phyloP scores from a whole-genome alignment of 92 coral and sea anemone genomes.

The Anthopleura xanthogrammica region DNA sequence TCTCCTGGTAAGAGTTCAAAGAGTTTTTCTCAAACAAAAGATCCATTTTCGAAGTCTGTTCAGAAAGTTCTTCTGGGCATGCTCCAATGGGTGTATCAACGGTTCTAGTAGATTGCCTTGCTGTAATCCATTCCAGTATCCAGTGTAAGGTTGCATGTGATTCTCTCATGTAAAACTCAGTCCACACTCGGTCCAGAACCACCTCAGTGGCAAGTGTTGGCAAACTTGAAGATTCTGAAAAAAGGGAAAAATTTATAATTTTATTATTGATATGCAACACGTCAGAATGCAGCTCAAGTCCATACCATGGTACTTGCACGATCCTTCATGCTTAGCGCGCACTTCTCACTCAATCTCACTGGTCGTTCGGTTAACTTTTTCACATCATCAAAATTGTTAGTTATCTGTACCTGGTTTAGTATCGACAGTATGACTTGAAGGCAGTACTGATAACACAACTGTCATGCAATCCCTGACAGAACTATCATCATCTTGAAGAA shows the following conservation, averaged over 20 bases:
- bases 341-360: no score
- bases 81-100: conserved; percentile 14
- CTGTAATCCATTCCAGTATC: conserved; percentile 64
- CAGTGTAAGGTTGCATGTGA: conserved; percentile 58
- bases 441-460: background rate
- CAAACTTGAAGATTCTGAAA: background rate
- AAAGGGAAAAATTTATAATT: background rate
- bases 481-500: conserved; percentile 71
- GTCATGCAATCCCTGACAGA: conserved; percentile 59
- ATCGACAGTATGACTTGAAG: background rate
- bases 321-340: no score
- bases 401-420: background rate
- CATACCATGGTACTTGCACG: no score
- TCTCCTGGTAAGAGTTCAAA: conserved; percentile 54
- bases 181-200: conserved; percentile 34
- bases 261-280: no score
- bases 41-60: conserved; percentile 40
- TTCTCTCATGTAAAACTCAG: conserved; percentile 29
- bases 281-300: no score
- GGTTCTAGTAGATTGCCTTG: conserved; percentile 17
- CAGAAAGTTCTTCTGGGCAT: background rate
- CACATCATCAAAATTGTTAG: background rate
- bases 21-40: conserved; percentile 80
- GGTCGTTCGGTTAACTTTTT: no score
- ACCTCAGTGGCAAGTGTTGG: conserved; percentile 35